Evolutionary conservation across 2,797 vertebrate species (phyloP).

Genomic region (Syndactyla subalaris): DNA sequence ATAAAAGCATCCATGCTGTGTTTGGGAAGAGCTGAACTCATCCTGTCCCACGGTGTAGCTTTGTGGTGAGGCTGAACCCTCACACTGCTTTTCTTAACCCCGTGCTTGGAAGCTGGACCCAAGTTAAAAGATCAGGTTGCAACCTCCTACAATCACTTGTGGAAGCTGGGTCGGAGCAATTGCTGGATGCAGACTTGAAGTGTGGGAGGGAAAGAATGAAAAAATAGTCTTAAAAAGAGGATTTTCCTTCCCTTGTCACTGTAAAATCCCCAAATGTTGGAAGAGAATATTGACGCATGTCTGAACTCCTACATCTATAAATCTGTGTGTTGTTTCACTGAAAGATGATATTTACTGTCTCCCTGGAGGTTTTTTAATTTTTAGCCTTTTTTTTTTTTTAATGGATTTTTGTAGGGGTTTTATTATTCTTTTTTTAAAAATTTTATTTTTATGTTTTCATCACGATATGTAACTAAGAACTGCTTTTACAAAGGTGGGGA

Average conservation of each 20-base stretch:
- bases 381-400: accelerated
- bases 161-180: background rate
- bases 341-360: background rate
- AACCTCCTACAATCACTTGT: background rate
- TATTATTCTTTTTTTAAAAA: background rate
- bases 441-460: background rate
- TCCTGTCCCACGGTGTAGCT: background rate
- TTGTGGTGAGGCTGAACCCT: background rate
- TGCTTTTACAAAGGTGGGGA: background rate
- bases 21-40: background rate
- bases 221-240: background rate
- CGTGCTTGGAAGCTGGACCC: background rate
- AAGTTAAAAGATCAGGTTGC: background rate
- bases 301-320: background rate
- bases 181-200: background rate
- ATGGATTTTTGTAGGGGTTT: background rate
- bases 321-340: background rate
- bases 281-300: background rate
- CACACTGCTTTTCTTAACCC: background rate
- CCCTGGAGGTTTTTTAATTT: background rate
- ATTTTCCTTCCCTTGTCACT: background rate
- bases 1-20: accelerated
- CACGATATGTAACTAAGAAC: background rate
- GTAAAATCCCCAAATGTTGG: background rate
- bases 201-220: background rate